phyloP scores from a whole-genome alignment of 2,113 vertebrate genomes.

The Sminthopsis crassicaudata region DNA sequence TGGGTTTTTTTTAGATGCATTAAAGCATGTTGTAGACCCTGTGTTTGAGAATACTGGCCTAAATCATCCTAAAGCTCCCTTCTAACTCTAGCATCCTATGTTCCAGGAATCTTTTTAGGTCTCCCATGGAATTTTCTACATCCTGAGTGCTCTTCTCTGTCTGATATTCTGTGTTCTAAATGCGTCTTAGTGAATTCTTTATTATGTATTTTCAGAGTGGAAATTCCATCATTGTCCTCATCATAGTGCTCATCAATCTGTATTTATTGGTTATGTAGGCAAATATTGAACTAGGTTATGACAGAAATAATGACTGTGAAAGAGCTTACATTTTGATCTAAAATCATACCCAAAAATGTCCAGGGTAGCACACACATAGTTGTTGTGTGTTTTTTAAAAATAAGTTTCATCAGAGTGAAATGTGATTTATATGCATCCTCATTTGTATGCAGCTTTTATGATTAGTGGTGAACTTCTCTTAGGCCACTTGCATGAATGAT shows the following conservation, averaged over 20 bases:
- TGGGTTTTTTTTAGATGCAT: neutral
- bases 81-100: neutral
- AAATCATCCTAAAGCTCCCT: neutral
- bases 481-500: slow-evolving; percentile 58
- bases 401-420: neutral
- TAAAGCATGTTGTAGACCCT: neutral
- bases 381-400: neutral
- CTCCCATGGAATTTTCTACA: neutral
- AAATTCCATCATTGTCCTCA: neutral
- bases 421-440: slow-evolving; percentile 11
- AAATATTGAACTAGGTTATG: neutral
- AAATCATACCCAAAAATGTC: neutral
- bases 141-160: neutral
- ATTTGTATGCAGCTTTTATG: neutral
- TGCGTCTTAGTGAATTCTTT: neutral
- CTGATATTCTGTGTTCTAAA: neutral
- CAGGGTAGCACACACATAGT: neutral
- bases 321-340: neutral
- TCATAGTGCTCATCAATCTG: neutral
- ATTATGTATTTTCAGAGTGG: neutral
- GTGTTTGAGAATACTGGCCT: neutral
- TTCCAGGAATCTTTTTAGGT: neutral
- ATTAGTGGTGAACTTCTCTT: slow-evolving; percentile 11
- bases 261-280: neutral
- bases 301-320: neutral